phyloP scores from a whole-genome alignment of 2,797 vertebrate species.

The Carcharodon carcharias region DNA sequence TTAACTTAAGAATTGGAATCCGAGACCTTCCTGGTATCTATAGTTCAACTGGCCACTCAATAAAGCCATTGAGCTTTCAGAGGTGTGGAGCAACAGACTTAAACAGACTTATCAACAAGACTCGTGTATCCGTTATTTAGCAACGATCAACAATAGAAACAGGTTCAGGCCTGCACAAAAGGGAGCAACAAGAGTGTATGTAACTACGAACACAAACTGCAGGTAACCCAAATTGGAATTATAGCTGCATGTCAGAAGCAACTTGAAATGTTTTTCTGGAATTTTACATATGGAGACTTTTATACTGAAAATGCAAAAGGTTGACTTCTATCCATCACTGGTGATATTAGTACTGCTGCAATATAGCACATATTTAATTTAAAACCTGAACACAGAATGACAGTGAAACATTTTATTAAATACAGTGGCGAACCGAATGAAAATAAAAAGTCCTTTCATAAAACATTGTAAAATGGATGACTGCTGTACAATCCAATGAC shows the following conservation, averaged over 20 bases:
- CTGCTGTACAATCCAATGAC: not conserved
- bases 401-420: not conserved
- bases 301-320: not conserved
- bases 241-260: not conserved
- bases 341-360: not conserved
- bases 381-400: not conserved
- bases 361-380: not conserved
- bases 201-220: not conserved
- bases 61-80: too few species aligned
- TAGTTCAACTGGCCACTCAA: too few species aligned
- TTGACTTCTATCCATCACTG: not conserved
- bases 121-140: too few species aligned
- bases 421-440: not conserved
- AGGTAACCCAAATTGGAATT: not conserved
- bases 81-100: too few species aligned
- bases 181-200: not conserved
- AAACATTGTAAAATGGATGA: not conserved
- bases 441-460: not conserved
- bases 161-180: not conserved
- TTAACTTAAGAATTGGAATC: too few species aligned
- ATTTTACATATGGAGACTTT: not conserved
- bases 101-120: too few species aligned
- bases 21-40: too few species aligned
- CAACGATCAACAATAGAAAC: too few species aligned
- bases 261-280: not conserved